Conservation (phyloP, 1,140 invertebrate genomes). For the Formica exsecta region DNA sequence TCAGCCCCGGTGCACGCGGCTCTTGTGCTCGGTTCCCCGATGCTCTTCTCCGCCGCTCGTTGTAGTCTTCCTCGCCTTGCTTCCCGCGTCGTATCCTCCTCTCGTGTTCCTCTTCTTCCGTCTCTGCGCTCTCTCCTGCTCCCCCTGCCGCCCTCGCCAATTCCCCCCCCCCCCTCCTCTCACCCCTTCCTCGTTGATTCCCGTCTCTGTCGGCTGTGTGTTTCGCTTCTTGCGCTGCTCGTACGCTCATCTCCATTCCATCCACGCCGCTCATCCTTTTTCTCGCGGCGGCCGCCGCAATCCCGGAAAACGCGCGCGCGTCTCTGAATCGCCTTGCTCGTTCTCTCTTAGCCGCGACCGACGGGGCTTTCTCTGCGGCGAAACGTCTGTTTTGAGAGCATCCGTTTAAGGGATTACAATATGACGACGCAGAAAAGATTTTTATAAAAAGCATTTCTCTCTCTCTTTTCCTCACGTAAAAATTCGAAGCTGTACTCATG, state of each 20-base stretch:
- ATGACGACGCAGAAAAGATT: not conserved
- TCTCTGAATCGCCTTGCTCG: constrained; percentile 63
- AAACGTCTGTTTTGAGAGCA: constrained; percentile 19
- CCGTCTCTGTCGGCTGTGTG: constrained; percentile 35
- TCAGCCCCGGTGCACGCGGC: constrained; percentile 43
- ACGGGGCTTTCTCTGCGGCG: constrained; percentile 64
- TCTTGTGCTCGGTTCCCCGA: constrained; percentile 44
- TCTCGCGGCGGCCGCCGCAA: constrained; percentile 64
- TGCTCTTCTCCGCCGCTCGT: constrained; percentile 44
- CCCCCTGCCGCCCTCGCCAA: constrained; percentile 52
- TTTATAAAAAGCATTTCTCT: not conserved
- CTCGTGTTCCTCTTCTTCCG: constrained; percentile 42
- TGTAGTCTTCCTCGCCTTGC: constrained; percentile 56
- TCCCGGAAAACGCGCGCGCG: constrained; percentile 69
- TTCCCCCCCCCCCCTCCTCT: too few species aligned
- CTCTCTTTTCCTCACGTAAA: too few species aligned
- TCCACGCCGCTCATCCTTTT: constrained; percentile 58
- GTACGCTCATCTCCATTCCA: constrained; percentile 53
- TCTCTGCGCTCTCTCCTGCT: constrained; percentile 17
- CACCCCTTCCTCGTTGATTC: constrained; percentile 32
- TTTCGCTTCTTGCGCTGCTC: constrained; percentile 28
- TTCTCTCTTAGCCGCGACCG: constrained; percentile 63
- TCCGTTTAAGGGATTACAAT: constrained; percentile 25
- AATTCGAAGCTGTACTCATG: not conserved
- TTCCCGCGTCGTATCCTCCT: constrained; percentile 10